A percentile compares a stretch with the other conserved stretches of the same genome.
Conservation (phyloP, 2,797 vertebrate genomes). For the Crypturellus tataupa region DNA sequence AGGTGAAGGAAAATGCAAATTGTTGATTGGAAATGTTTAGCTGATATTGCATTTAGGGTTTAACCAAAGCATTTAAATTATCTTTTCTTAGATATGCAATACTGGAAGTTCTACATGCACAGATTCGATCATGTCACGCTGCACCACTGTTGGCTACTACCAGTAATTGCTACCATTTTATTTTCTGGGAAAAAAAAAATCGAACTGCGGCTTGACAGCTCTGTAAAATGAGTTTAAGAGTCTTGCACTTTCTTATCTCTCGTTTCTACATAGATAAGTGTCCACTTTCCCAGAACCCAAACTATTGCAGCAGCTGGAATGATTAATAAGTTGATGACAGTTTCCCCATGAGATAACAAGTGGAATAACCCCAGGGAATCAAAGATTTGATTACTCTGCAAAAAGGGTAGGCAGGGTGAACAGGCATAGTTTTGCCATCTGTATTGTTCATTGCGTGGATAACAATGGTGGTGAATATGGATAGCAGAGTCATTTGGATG, state of each 20-base stretch:
- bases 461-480: not conserved
- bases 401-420: not conserved
- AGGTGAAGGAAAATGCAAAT: not conserved
- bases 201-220: not conserved
- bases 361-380: not conserved
- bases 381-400: not conserved
- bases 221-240: not conserved
- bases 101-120: not conserved
- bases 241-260: not conserved
- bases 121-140: not conserved
- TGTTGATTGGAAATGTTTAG: not conserved
- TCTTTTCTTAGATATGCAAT: not conserved
- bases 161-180: slow-evolving; percentile 5
- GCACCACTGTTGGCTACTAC: not conserved
- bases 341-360: not conserved
- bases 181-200: not conserved
- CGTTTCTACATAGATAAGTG: not conserved
- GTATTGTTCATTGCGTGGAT: accelerated
- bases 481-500: not conserved
- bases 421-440: not conserved
- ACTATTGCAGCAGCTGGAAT: not conserved
- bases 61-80: not conserved
- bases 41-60: not conserved
- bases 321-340: not conserved
- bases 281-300: not conserved